phyloP scores from a whole-genome alignment of 2,113 vertebrate genomes.

The Anhinga rufa region DNA sequence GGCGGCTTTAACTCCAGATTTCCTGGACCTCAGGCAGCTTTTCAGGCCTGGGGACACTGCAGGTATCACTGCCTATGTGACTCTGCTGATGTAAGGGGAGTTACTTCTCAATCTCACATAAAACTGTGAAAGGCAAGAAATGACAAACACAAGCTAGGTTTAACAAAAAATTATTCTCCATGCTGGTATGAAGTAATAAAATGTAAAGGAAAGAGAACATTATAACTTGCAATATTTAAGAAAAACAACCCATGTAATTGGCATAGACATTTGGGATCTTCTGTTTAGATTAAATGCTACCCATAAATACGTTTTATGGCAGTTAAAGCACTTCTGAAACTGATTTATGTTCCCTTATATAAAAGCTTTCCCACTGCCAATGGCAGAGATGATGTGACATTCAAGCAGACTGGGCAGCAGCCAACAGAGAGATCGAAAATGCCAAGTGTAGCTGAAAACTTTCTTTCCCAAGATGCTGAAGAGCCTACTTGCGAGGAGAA shows the following conservation, averaged over 20 bases:
- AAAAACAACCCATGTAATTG: not conserved
- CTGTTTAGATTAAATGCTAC: not conserved
- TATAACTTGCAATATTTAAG: not conserved
- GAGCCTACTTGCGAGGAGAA: not conserved
- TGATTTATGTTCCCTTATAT: not conserved
- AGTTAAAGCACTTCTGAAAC: not conserved
- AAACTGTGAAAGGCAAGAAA: not conserved
- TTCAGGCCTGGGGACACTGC: not conserved
- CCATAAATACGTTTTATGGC: not conserved
- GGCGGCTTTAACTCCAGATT: not conserved
- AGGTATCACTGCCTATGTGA: not conserved
- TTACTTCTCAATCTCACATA: not conserved
- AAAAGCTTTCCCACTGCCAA: slow-evolving; percentile 14
- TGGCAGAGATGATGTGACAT: not conserved
- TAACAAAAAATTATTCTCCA: not conserved
- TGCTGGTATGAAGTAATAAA: not conserved
- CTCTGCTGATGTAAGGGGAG: not conserved
- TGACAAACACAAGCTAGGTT: not conserved
- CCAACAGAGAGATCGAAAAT: slow-evolving; percentile 1
- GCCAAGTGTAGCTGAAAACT: not conserved
- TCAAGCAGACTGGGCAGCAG: slow-evolving; percentile 4
- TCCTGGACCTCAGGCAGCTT: not conserved
- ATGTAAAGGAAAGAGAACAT: not conserved
- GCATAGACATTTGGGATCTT: not conserved
- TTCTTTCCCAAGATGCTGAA: not conserved